Evolutionary conservation across 1,140 invertebrate genomes (phyloP).

Genomic region (Musca vetustissima): DNA sequence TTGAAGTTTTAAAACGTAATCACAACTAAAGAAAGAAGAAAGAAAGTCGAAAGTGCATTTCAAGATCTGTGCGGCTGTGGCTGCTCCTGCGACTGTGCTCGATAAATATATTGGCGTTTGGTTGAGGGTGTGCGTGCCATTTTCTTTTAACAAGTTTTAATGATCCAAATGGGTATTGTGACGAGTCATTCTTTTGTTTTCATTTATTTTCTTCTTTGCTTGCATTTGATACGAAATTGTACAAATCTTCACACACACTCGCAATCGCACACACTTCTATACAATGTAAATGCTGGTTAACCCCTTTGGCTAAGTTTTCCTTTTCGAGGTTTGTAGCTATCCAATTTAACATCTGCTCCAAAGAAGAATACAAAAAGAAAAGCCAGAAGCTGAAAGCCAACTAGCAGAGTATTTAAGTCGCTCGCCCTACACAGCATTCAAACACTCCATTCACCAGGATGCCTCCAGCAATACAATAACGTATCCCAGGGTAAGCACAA

Average conservation of each 20-base stretch:
- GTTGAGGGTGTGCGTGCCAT: background rate
- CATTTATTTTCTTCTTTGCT: background rate
- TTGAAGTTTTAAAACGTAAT: constrained; percentile 8
- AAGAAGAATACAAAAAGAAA: no score
- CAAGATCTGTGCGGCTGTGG: background rate
- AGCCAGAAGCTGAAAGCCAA: no score
- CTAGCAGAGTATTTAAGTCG: no score
- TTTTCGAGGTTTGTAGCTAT: background rate
- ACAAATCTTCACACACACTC: background rate
- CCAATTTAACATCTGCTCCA: no score
- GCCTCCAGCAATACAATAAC: no score
- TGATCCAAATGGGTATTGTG: constrained; percentile 25
- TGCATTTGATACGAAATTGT: background rate
- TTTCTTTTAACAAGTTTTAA: constrained; percentile 27
- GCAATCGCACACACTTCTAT: background rate
- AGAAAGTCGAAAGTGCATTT: constrained; percentile 30
- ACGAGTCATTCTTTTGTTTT: background rate
- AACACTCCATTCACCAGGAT: no score
- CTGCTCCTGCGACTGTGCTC: no score
- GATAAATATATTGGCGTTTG: no score
- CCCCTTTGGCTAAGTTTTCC: background rate
- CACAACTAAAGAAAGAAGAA: background rate
- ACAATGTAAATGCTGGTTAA: constrained; percentile 14
- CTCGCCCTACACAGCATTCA: no score
- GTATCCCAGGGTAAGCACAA: no score